phyloP scores from a whole-genome alignment of 2,113 vertebrate genomes.

The Caranx melampygus region DNA sequence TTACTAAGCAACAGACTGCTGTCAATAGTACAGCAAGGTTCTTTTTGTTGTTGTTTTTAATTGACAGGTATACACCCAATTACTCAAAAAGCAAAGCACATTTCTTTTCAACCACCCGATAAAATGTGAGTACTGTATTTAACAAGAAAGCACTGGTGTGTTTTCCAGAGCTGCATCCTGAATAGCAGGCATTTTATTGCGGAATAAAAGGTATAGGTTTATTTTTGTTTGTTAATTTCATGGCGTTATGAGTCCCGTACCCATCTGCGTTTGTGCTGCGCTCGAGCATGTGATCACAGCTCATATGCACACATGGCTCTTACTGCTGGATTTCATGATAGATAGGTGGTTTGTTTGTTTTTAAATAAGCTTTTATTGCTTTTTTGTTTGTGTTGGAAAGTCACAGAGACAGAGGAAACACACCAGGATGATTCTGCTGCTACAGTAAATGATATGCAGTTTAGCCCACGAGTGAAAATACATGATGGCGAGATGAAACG shows the following conservation, averaged over 20 bases:
- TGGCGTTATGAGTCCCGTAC: constrained; percentile 1
- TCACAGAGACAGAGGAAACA: background rate
- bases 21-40: background rate
- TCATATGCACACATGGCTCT: background rate
- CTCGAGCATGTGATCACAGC: constrained; percentile 5
- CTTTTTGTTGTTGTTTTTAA: constrained; percentile 17
- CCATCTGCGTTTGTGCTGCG: constrained; percentile 19
- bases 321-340: background rate
- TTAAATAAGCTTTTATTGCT: constrained; percentile 3
- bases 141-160: background rate
- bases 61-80: constrained; percentile 17
- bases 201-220: constrained; percentile 21
- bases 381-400: background rate
- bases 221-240: constrained; percentile 29
- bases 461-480: constrained; percentile 11
- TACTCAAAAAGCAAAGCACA: constrained; percentile 7
- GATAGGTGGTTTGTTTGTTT: background rate
- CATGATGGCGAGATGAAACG: background rate
- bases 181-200: constrained; percentile 15
- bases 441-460: constrained; percentile 10
- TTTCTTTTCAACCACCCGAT: constrained; percentile 8
- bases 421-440: background rate
- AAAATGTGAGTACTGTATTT: constrained; percentile 17
- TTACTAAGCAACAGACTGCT: constrained; percentile 33
- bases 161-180: background rate